Conservation (phyloP, 1,140 invertebrate species). For the Saxidomus purpurata region DNA sequence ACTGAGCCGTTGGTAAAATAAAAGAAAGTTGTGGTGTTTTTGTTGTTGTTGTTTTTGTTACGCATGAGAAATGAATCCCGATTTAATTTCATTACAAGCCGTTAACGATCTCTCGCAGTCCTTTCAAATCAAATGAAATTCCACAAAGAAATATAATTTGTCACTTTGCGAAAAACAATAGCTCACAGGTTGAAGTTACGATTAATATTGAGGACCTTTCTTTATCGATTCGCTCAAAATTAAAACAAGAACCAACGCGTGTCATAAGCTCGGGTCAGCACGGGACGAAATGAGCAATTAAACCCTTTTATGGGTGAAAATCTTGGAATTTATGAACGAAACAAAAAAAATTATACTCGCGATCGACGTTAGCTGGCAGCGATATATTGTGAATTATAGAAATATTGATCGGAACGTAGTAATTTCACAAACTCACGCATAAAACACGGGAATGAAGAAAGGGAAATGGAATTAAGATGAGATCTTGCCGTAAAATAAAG, state of each 20-base stretch:
- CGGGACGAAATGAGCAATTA: conserved; percentile 55
- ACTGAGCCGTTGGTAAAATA: conserved; percentile 6
- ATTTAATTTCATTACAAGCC: conserved; percentile 33
- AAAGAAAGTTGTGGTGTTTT: too few species aligned
- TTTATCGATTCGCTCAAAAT: conserved; percentile 50
- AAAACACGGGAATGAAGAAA: conserved; percentile 32
- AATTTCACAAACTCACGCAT: conserved; percentile 57
- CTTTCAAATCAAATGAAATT: conserved; percentile 40
- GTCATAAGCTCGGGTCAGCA: conserved; percentile 34
- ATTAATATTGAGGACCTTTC: conserved; percentile 49
- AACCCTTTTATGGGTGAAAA: conserved; percentile 32
- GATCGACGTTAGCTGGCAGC: conserved; percentile 34
- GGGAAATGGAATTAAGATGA: conserved; percentile 62
- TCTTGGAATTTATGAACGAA: conserved; percentile 57
- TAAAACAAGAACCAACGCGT: conserved; percentile 54
- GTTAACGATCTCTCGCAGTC: background rate
- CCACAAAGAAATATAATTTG: conserved; percentile 35
- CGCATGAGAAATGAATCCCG: background rate
- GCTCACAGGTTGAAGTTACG: conserved; percentile 6
- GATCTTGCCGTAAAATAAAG: conserved; percentile 66
- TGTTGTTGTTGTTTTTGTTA: too few species aligned
- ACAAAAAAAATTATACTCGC: conserved; percentile 19
- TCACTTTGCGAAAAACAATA: background rate
- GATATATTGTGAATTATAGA: conserved; percentile 55
- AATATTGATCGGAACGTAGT: conserved; percentile 40